Base-by-base conservation (phyloP, 2,888 invertebrate genomes). In the Rhabditoides inermis region DNA sequence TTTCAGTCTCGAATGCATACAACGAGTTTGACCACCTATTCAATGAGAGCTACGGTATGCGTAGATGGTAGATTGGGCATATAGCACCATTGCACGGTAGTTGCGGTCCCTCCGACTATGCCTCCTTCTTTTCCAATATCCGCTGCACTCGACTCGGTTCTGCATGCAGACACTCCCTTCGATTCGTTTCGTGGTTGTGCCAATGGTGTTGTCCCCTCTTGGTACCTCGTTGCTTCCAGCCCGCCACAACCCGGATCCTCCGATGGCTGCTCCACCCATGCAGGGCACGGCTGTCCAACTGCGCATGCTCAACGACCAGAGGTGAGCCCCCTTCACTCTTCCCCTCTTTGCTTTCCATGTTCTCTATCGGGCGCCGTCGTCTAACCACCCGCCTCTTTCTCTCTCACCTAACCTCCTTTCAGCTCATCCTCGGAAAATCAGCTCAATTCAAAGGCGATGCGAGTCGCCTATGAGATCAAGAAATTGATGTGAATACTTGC, bases 391-490 rank as follows among this genome's bases (percentile, higher is more conserved):
- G 18, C 18, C 18, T 25, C 35, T n/a, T 45, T 32, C n/a, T 25
- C 18, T 45, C 28, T 20, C 18, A 45, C 20, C 10, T 30, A n/a
- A 27, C 10, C 23, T 18, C 12, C 30, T 64, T 67, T 58, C 64
- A 67, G 67, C 56, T 67, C 67, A 53, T 58, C 62, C 32, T 60
- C 60, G 56, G 67, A 67, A 61, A 64, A 58, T 53, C 64, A 67
- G 53, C 57, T 67, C 53, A 62, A 58, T 52, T 55, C 64, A 47
- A 64, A 61, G 62, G 60, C 62, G n/a, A 56, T 63, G 84, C 90
- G 91, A 84, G 88, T 92, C 83, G 90, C 91, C 85, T 92, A 92
- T 85, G 91, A 92, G 89, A 91, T 92, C 85, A 91, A 92, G 88
- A 92, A 92, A 85, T 88, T 92, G 86, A 91, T 92, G 92, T 92